These are phyloP conservation scores for Melanerpes formicivorus DNA, from an alignment of 2,113 vertebrate species.

Conservation along the genomic window DNA sequence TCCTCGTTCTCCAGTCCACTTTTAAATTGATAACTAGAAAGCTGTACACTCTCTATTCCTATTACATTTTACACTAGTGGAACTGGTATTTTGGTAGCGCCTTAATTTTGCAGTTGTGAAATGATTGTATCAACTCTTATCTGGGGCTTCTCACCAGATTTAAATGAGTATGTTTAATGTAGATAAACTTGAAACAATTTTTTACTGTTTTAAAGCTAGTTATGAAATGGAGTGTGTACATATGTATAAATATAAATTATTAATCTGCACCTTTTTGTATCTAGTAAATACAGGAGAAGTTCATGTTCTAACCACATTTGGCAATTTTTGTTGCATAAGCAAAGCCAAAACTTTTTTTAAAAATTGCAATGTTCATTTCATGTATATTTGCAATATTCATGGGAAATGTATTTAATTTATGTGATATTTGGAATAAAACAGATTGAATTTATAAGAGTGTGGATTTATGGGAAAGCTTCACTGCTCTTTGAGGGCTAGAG, in stretches of 20 bases:
- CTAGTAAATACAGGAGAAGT: constrained; percentile 65
- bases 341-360: constrained; percentile 72
- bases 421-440: constrained; percentile 75
- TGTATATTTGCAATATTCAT: constrained; percentile 73
- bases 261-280: constrained; percentile 70
- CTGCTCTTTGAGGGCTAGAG: neutral
- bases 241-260: constrained; percentile 73
- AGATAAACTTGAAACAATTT: constrained; percentile 74
- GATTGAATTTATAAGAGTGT: constrained; percentile 53
- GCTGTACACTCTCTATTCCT: constrained; percentile 49
- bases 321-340: constrained; percentile 69
- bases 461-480: neutral
- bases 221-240: constrained; percentile 54
- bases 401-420: constrained; percentile 73
- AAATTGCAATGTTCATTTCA: constrained; percentile 67
- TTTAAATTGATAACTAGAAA: constrained; percentile 66
- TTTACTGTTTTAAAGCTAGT: constrained; percentile 73
- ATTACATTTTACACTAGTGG: constrained; percentile 57
- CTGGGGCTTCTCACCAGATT: constrained; percentile 68
- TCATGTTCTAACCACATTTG: constrained; percentile 70
- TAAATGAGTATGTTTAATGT: constrained; percentile 67
- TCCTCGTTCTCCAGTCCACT: constrained; percentile 46
- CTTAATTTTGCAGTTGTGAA: constrained; percentile 74
- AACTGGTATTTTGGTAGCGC: constrained; percentile 69
- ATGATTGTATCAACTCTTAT: constrained; percentile 76